A percentile compares a stretch with the other conserved stretches of the same genome.
phyloP scores from a whole-genome alignment of 2,888 invertebrate genomes.

The Eubasilissa splendida region DNA sequence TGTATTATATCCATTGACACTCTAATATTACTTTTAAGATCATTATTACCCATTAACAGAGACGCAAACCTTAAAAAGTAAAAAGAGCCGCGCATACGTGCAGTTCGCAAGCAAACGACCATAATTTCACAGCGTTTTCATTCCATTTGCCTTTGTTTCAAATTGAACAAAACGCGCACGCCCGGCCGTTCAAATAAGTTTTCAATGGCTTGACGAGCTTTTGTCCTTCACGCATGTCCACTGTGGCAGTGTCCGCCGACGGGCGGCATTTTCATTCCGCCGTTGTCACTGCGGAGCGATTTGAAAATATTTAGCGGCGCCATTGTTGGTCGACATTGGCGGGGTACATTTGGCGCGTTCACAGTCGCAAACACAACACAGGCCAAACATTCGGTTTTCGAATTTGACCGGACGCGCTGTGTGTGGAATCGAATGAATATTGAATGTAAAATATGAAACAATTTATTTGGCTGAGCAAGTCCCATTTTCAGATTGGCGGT shows the following conservation, averaged over 20 bases:
- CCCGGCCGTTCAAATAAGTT: slow-evolving; percentile 13
- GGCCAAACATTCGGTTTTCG: slow-evolving; percentile 33
- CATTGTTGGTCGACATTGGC: slow-evolving; percentile 15
- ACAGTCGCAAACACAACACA: slow-evolving; percentile 31
- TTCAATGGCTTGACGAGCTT: slow-evolving; percentile 14
- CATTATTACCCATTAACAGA: too few species aligned
- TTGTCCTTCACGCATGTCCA: slow-evolving; percentile 26
- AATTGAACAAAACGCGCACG: slow-evolving; percentile 5
- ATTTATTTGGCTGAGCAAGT: slow-evolving; percentile 30
- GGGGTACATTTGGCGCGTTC: slow-evolving; percentile 7
- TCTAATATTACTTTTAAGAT: too few species aligned
- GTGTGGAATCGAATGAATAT: slow-evolving; percentile 41
- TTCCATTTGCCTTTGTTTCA: neutral
- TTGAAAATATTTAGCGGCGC: slow-evolving; percentile 29
- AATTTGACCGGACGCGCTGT: slow-evolving; percentile 34
- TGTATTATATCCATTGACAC: too few species aligned
- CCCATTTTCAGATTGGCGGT: slow-evolving; percentile 20
- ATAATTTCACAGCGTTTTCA: too few species aligned
- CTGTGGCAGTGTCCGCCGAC: neutral
- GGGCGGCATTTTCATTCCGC: slow-evolving; percentile 10
- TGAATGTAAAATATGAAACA: slow-evolving; percentile 44
- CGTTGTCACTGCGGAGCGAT: slow-evolving; percentile 24
- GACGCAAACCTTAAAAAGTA: too few species aligned
- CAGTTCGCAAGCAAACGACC: too few species aligned
- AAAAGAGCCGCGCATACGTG: too few species aligned